These are phyloP conservation scores for Heliconius nattereri DNA, from an alignment of 1,140 invertebrate species.

Conservation along the genomic window DNA sequence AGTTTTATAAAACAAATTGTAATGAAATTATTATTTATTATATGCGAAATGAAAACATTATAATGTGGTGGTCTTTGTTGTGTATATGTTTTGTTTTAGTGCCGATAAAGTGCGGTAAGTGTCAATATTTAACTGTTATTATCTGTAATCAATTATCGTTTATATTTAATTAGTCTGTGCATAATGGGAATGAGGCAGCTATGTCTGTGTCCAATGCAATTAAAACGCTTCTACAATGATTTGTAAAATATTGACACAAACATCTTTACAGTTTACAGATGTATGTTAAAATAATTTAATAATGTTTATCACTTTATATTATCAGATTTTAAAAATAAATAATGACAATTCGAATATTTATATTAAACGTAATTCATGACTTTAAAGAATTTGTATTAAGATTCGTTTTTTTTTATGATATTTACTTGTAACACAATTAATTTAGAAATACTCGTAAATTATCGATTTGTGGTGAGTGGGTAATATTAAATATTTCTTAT, in stretches of 20 bases:
- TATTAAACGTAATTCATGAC: too few relatives aligned
- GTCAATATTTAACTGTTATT: not conserved
- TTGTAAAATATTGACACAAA: not conserved
- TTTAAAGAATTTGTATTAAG: too few relatives aligned
- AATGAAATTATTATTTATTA: not conserved
- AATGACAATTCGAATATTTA: too few relatives aligned
- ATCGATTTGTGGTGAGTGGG: too few relatives aligned
- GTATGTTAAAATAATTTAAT: not conserved
- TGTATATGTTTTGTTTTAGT: slow-evolving; percentile 25
- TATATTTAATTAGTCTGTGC: slow-evolving; percentile 10
- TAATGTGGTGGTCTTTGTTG: slow-evolving; percentile 30
- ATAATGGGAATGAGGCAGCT: slow-evolving; percentile 26
- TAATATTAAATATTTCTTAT: too few relatives aligned
- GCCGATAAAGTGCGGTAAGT: slow-evolving; percentile 38
- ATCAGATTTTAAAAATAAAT: too few relatives aligned
- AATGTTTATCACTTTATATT: too few relatives aligned
- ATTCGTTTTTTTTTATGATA: too few relatives aligned
- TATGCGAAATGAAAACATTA: slow-evolving; percentile 26
- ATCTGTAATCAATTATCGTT: not conserved
- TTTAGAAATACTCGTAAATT: too few relatives aligned
- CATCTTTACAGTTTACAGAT: not conserved
- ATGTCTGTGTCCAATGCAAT: slow-evolving; percentile 25
- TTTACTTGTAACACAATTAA: too few relatives aligned
- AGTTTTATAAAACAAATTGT: not conserved
- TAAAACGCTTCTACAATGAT: slow-evolving; percentile 21